These are phyloP conservation scores for Circus cinereus DNA, from an alignment of 2,797 vertebrate species.

Conservation along the genomic window DNA sequence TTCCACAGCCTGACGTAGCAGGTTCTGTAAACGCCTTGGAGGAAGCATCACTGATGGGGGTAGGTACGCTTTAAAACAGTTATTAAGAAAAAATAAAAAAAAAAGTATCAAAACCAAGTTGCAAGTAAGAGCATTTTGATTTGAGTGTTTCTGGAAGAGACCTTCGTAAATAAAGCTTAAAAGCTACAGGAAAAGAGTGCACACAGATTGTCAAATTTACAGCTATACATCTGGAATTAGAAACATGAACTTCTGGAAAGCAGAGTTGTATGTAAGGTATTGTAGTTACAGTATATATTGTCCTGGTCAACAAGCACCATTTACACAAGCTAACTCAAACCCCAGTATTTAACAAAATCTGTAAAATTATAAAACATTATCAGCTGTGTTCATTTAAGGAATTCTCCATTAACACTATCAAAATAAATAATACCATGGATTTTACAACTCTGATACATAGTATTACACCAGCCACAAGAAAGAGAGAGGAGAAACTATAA, in stretches of 20 bases:
- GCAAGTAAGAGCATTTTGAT: not conserved
- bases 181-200: not conserved
- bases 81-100: not conserved
- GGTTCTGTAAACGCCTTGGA: constrained; percentile 93
- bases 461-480: not conserved
- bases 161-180: not conserved
- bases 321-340: not conserved
- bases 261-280: not conserved
- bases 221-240: not conserved
- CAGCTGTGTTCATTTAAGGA: not conserved
- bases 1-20: constrained; percentile 94
- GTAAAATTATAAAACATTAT: not conserved
- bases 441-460: not conserved
- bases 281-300: not conserved
- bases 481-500: not conserved
- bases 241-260: not conserved
- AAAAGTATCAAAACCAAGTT: not conserved
- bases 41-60: constrained; percentile 98
- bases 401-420: not conserved
- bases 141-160: not conserved
- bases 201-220: not conserved
- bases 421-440: not conserved
- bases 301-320: not conserved
- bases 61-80: constrained; percentile 84
- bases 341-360: not conserved